These are phyloP conservation scores for Spea multiplicata DNA, from an alignment of 2,113 vertebrate genomes.

Conservation along the genomic window DNA sequence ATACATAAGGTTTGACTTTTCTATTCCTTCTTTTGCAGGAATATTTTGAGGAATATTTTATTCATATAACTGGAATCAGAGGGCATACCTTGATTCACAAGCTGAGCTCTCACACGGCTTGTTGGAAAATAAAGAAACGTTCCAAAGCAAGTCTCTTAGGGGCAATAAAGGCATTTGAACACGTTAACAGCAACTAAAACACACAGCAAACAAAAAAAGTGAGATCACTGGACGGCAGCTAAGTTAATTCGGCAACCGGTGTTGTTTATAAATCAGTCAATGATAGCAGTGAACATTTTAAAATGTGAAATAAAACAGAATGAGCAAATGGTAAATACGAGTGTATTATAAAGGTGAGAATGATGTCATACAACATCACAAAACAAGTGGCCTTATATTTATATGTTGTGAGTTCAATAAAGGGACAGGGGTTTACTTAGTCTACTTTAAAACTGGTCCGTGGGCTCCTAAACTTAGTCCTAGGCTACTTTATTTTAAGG, in stretches of 20 bases:
- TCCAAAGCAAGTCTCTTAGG: not conserved
- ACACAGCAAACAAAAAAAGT: conserved; percentile 1
- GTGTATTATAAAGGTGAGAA: not conserved
- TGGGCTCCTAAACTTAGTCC: too few relatives aligned
- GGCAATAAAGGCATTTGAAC: not conserved
- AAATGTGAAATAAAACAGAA: not conserved
- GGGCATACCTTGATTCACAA: not conserved
- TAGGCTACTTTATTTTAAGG: too few relatives aligned
- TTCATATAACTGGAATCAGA: not conserved
- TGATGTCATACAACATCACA: not conserved
- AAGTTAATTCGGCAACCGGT: not conserved
- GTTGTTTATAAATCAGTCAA: not conserved
- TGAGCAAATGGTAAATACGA: not conserved
- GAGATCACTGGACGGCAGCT: not conserved
- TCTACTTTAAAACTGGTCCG: too few relatives aligned
- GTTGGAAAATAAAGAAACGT: not conserved
- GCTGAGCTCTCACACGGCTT: not conserved
- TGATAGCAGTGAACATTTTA: not conserved
- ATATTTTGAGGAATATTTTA: not conserved
- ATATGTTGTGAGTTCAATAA: too few relatives aligned
- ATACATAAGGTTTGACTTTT: not conserved
- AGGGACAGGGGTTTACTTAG: too few relatives aligned
- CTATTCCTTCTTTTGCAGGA: not conserved
- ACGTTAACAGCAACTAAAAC: not conserved
- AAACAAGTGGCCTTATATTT: too few relatives aligned